phyloP scores from a whole-genome alignment of 2,113 vertebrate genomes.

The Toxotes jaculatrix region DNA sequence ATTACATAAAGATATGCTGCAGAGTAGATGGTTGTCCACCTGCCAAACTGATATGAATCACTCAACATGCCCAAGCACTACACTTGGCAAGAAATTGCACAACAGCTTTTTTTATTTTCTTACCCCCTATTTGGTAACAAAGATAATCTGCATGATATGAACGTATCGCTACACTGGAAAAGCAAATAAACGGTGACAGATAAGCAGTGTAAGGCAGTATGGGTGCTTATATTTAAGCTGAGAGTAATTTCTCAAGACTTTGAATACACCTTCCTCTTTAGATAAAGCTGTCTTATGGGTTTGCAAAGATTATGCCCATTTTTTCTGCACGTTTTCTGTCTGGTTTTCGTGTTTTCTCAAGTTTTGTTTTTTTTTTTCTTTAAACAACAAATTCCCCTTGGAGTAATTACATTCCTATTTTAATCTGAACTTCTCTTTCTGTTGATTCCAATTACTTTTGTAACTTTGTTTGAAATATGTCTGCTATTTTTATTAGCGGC shows the following conservation, averaged over 20 bases:
- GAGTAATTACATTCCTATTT: constrained; percentile 32
- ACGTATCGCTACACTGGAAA: background rate
- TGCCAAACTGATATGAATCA: constrained; percentile 59
- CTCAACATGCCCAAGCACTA: constrained; percentile 17
- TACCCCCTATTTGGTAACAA: constrained; percentile 12
- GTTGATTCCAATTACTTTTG: constrained; percentile 22
- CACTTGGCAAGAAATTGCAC: constrained; percentile 46
- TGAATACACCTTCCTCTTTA: background rate
- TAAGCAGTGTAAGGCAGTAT: background rate
- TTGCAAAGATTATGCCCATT: background rate
- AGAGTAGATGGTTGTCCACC: constrained; percentile 22
- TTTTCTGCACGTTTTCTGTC: background rate
- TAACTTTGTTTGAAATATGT: constrained; percentile 34
- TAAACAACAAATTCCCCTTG: background rate
- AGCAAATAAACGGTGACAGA: constrained; percentile 12
- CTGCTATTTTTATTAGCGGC: constrained; percentile 52
- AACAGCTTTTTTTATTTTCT: constrained; percentile 31
- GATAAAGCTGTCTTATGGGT: background rate
- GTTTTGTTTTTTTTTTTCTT: background rate
- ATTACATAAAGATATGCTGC: constrained; percentile 50
- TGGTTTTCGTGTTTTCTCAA: background rate
- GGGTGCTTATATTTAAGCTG: background rate
- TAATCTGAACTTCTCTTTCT: constrained; percentile 24
- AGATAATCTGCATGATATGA: constrained; percentile 30
- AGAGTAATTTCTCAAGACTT: background rate